These are phyloP conservation scores for Scyliorhinus canicula DNA, from an alignment of 2,797 vertebrate genomes.

Conservation along the genomic window DNA sequence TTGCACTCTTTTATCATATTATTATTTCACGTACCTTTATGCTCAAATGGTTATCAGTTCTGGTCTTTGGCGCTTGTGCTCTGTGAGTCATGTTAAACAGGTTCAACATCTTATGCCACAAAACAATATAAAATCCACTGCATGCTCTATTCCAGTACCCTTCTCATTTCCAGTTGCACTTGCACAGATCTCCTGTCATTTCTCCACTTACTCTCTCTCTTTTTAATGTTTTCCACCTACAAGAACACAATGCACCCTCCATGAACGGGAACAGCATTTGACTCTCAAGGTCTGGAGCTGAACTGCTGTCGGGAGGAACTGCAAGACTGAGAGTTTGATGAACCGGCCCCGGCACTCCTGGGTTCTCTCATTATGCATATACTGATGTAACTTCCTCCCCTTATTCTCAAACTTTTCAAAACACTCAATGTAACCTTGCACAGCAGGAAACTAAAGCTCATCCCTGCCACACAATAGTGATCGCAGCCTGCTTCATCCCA, in stretches of 20 bases:
- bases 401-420: constrained; percentile 52
- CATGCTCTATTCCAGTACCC: constrained; percentile 39
- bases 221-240: background rate
- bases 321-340: background rate
- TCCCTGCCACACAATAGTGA: constrained; percentile 10
- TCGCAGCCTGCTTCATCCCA: background rate
- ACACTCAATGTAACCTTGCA: constrained; percentile 48
- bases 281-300: constrained; percentile 39
- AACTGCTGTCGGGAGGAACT: background rate
- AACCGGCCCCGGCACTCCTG: constrained; percentile 14
- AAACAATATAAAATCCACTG: constrained; percentile 47
- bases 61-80: constrained; percentile 56
- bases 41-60: constrained; percentile 67
- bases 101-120: constrained; percentile 39
- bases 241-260: constrained; percentile 38
- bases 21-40: constrained; percentile 61
- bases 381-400: constrained; percentile 62
- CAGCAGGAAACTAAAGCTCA: constrained; percentile 36
- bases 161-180: constrained; percentile 13
- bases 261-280: constrained; percentile 6
- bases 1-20: background rate
- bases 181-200: constrained; percentile 40
- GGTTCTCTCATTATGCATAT: constrained; percentile 56
- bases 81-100: constrained; percentile 64
- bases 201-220: constrained; percentile 40